Evolutionary conservation across 2,113 vertebrate genomes (phyloP).

Genomic region (Megalops atlanticus): DNA sequence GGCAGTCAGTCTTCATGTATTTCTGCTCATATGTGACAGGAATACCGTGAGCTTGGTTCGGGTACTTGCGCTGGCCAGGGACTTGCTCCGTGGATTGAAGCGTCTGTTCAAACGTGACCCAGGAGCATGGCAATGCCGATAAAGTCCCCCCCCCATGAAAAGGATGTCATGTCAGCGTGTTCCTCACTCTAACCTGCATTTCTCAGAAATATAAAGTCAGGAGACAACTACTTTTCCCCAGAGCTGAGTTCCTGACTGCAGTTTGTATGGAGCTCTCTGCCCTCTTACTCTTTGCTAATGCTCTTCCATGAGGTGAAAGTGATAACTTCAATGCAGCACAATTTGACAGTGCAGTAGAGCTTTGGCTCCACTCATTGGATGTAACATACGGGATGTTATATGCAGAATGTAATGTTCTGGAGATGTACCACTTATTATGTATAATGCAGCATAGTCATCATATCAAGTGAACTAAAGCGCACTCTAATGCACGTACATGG

Average conservation of each 20-base stretch:
- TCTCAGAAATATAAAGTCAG: background rate
- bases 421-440: background rate
- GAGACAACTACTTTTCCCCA: background rate
- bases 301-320: background rate
- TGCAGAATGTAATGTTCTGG: background rate
- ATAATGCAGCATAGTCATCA: slow-evolving; percentile 7
- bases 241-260: background rate
- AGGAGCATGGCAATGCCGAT: too few species aligned
- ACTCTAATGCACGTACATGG: background rate
- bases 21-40: background rate
- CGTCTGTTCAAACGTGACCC: too few species aligned
- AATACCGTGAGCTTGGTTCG: background rate
- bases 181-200: background rate
- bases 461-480: background rate
- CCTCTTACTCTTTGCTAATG: background rate
- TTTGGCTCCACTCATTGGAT: background rate
- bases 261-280: background rate
- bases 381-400: background rate
- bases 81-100: background rate
- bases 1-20: background rate
- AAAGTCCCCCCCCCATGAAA: background rate
- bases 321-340: background rate
- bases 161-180: background rate
- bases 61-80: background rate
- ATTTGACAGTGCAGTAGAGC: background rate